phyloP scores from a whole-genome alignment of 2,113 vertebrate species.

The Rhea pennata region DNA sequence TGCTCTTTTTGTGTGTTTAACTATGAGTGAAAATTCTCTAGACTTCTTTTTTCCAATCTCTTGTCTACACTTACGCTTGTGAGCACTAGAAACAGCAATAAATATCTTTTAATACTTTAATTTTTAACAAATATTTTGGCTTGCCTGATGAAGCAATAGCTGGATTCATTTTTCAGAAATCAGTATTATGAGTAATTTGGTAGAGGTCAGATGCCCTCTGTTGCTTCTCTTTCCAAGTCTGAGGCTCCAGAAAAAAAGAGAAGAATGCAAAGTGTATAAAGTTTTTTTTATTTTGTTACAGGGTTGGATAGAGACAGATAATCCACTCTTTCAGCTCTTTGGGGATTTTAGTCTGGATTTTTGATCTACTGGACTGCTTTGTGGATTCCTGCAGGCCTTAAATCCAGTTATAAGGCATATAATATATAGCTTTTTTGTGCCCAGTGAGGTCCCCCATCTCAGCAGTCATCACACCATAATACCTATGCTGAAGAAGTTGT shows the following conservation, averaged over 20 bases:
- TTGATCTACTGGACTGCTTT: not conserved
- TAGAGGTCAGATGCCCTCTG: not conserved
- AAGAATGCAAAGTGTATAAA: not conserved
- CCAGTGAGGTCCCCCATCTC: not conserved
- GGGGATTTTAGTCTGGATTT: not conserved
- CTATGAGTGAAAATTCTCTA: not conserved
- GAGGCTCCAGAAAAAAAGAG: not conserved
- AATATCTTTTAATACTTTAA: not conserved
- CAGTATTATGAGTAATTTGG: not conserved
- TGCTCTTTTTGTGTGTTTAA: not conserved
- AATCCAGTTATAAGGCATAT: not conserved
- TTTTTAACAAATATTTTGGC: not conserved
- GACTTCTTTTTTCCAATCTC: not conserved
- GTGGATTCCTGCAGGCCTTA: conserved; percentile 19
- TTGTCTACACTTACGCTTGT: not conserved
- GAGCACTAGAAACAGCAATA: not conserved
- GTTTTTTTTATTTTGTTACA: not conserved
- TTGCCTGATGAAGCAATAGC: not conserved
- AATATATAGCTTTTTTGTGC: conserved; percentile 5
- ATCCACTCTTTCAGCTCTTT: conserved; percentile 21
- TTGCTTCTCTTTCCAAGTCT: not conserved
- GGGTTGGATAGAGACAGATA: not conserved
- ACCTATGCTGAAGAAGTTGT: conserved; percentile 25
- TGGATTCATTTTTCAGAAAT: not conserved
- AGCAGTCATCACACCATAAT: conserved; percentile 1